Evolutionary conservation across 2,888 invertebrate species (phyloP), one percentile per base, ranked within the genome.

Genomic region (Poecilus cupreus): DNA sequence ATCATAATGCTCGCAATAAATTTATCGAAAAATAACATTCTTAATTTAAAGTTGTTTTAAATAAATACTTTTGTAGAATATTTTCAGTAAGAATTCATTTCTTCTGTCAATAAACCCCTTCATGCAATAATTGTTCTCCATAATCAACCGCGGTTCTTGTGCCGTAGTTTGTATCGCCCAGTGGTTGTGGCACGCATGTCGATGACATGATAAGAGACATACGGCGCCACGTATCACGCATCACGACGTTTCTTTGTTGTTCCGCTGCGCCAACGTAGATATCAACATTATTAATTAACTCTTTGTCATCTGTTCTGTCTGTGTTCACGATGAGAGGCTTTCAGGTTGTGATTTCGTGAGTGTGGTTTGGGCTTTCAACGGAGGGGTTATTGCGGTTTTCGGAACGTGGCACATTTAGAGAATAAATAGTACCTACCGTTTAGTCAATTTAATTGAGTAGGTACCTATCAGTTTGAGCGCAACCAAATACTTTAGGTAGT

Each of bases 271-370:
- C 64, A 32, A 78, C 39, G 60, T 43, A 51, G 32, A 77, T 78
- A 78, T 57, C 60, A 78, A 46, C 57, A 78, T 60, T 75, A 60
- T 60, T 78, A 78, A 78, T 78, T 64, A 78, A 78, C 78, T 77
- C 76, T 78, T 78, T 78, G 78, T 60, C 57, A 57, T 43, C 78
- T 20, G 26, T 51, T 24, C 64, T 16, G n/a, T n/a, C 37, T 68
- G 16, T 37, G 20, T 68, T 32, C 64, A 51, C 18, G 8, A 51
- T 11, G 8, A 18, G 37, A 13, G 32, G 37, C 64, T 68, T 37
- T 37, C 37, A n/a, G 64, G 16, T 32, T 37, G 37, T 68, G 64
- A 37, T 32, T 68, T 32, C 64, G 37, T 51, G 51, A 51, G 51
- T 51, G 51, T 51, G 51, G 18, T 51, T 51, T 18, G 51, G 18